Base-by-base conservation (phyloP, 1,140 invertebrate genomes). In the Caenorhabditis brenneri region DNA sequence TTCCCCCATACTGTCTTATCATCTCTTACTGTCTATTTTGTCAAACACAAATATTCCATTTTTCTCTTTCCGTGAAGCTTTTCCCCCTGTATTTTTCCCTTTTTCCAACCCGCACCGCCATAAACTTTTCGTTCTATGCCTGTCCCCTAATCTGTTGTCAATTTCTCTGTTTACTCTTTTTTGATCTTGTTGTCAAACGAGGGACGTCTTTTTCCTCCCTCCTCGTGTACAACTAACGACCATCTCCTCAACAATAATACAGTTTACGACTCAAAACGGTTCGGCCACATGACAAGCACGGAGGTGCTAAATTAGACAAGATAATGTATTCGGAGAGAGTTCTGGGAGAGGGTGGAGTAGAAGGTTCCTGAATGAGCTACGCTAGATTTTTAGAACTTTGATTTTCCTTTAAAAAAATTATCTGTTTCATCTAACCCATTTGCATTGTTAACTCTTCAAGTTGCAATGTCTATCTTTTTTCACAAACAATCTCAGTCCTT, bases 221-320 rank as follows among this genome's bases (percentile, higher is more conserved):
- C 36, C n/a, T 42, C 65, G 36, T 74, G 65, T 74, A 74, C 65
- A 42, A 74, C 53, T 24, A 31, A n/a, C n/a, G n/a, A n/a, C n/a
- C n/a, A n/a, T n/a, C n/a, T 27, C 22, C 53, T 51, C 49, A 16
- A 31, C 58, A 33, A 65, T 74, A 74, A 74, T 42, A 74, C 65
- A 74, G 65, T 74, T 74, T 74, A 74, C 65, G 65, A 74, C 65
- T 74, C 65, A 39, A 74, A 74, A 74, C 65, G 65, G 65, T 74
- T 74, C 36, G n/a, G n/a, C n/a, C 65, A 12, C n/a, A n/a, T n/a
- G n/a, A n/a, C n/a, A n/a, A n/a, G n/a, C n/a, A n/a, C n/a, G n/a
- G n/a, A n/a, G n/a, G n/a, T n/a, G n/a, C n/a, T n/a, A n/a, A n/a
- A n/a, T n/a, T n/a, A n/a, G n/a, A n/a, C n/a, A n/a, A n/a, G n/a